Base-by-base conservation (phyloP, 2,113 vertebrate genomes). In the Salminus brasiliensis region DNA sequence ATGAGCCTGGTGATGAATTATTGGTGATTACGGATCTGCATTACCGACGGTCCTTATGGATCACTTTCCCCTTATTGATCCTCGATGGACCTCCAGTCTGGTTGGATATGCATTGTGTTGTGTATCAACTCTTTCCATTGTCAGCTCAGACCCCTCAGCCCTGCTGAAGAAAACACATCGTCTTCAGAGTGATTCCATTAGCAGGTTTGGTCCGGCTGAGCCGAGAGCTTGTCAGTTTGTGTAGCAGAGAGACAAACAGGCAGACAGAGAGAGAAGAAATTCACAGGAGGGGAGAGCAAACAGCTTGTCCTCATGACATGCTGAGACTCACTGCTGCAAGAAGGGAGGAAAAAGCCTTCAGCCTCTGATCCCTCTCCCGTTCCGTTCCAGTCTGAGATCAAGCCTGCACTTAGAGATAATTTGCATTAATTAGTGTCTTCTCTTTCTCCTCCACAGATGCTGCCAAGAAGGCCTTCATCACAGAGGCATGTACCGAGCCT, bases 401-500 rank as follows among this genome's bases (percentile, higher is more conserved):
- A 49, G 43, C 30, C n/a, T 39, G 18, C 30, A 41, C 63, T 78
- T 47, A 78, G 21, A 62, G n/a, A 25, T 23, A 55, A 63, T 41
- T n/a, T 79, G n/a, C 47, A 71, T 55, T 47, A 71, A 52, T 52
- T n/a, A 60, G 45, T 49, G 34, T 41, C 13, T 72, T 36, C 9
- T 68, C 45, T 34, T 67, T 53, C 59, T 32, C n/a, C 16, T 68
- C 29, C 34, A 47, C 74, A 86, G 87, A 86, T 69, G 52, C 82
- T 66, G 69, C 43, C 6, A 86, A 79, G 70, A 85, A 77, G 75
- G 68, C 81, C 32, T 84, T 79, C 34, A 68, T 85, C 47, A 84
- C 83, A 74, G 87, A 88, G 87, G 87, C 86, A 82, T 39, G 60
- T 32, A 67, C 25, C 30, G 55, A 16, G 32, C 12, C n/a, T 62